Evolutionary conservation across 2,888 invertebrate species (phyloP).

Genomic region (Abrostola triplasia): DNA sequence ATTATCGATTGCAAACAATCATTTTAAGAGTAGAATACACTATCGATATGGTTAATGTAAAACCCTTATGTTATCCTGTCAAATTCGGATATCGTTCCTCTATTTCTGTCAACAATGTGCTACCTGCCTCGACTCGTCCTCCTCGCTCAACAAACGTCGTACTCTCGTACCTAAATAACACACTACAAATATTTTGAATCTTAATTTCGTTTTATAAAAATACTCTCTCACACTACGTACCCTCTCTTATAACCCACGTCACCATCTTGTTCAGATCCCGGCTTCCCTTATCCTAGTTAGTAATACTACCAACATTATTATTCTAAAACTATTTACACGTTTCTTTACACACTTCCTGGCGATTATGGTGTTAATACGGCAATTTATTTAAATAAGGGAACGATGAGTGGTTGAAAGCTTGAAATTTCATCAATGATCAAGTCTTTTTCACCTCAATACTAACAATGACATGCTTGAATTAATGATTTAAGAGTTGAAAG

Average conservation of each 20-base stretch:
- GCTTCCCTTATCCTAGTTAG: slow-evolving; percentile 75
- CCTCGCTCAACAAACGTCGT: slow-evolving; percentile 62
- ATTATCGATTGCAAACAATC: slow-evolving; percentile 80
- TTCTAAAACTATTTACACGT: slow-evolving; percentile 80
- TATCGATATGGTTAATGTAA: slow-evolving; percentile 85
- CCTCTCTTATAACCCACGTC: slow-evolving; percentile 63
- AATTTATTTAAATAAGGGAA: slow-evolving; percentile 64
- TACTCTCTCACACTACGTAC: slow-evolving; percentile 73
- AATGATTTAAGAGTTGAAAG: slow-evolving; percentile 48
- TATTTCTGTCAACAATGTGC: slow-evolving; percentile 66
- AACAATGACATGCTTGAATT: slow-evolving; percentile 54
- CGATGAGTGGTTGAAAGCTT: slow-evolving; percentile 78
- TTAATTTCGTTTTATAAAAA: slow-evolving; percentile 84
- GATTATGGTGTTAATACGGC: slow-evolving; percentile 67
- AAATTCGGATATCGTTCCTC: slow-evolving; percentile 75
- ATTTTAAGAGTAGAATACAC: slow-evolving; percentile 72
- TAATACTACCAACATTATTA: slow-evolving; percentile 80
- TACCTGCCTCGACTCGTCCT: slow-evolving; percentile 61
- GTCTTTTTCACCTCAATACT: slow-evolving; percentile 51
- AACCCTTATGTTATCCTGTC: slow-evolving; percentile 76
- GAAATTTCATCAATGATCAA: slow-evolving; percentile 87
- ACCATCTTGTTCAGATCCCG: slow-evolving; percentile 74
- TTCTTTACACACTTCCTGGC: slow-evolving; percentile 84
- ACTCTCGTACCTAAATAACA: slow-evolving; percentile 77
- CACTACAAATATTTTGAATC: slow-evolving; percentile 79